These are phyloP conservation scores for Nothobranchius furzeri DNA, from an alignment of 2,113 vertebrate species.

Conservation along the genomic window DNA sequence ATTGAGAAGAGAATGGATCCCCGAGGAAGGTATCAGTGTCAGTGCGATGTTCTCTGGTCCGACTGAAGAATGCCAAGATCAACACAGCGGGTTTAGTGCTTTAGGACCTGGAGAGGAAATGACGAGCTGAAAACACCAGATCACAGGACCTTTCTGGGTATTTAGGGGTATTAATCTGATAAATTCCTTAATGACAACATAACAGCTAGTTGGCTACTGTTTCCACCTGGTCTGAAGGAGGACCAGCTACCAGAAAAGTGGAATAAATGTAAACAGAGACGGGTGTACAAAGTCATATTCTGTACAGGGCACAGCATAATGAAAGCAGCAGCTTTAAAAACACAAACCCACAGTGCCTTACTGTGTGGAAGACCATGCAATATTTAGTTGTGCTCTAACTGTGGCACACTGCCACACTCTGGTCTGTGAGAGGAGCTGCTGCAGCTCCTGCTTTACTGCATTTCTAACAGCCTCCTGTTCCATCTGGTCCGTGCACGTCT, in stretches of 20 bases:
- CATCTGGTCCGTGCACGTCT: background rate
- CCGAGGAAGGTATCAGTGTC: conserved; percentile 76
- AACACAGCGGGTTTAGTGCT: conserved; percentile 74
- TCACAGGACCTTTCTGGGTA: conserved; percentile 72
- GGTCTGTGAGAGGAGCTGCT: conserved; percentile 68
- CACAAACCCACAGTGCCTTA: background rate
- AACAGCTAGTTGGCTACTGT: conserved; percentile 68
- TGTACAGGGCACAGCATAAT: conserved; percentile 11
- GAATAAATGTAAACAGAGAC: conserved; percentile 4
- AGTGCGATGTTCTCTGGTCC: conserved; percentile 64
- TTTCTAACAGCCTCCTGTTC: conserved; percentile 3
- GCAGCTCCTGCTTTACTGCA: background rate
- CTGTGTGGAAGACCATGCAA: conserved; percentile 7
- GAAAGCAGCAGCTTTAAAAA: conserved; percentile 22
- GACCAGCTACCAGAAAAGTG: conserved; percentile 7
- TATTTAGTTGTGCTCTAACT: conserved; percentile 35
- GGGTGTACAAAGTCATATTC: conserved; percentile 2
- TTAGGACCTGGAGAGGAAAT: conserved; percentile 66
- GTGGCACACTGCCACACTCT: conserved; percentile 78
- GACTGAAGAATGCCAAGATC: conserved; percentile 68
- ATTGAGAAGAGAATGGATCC: conserved; percentile 69
- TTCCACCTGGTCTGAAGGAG: conserved; percentile 37
- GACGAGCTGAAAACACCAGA: conserved; percentile 69
- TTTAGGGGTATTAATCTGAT: conserved; percentile 70
- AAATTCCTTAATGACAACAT: conserved; percentile 71